Conservation (phyloP, 2,113 vertebrate species). For the Sander lucioperca region DNA sequence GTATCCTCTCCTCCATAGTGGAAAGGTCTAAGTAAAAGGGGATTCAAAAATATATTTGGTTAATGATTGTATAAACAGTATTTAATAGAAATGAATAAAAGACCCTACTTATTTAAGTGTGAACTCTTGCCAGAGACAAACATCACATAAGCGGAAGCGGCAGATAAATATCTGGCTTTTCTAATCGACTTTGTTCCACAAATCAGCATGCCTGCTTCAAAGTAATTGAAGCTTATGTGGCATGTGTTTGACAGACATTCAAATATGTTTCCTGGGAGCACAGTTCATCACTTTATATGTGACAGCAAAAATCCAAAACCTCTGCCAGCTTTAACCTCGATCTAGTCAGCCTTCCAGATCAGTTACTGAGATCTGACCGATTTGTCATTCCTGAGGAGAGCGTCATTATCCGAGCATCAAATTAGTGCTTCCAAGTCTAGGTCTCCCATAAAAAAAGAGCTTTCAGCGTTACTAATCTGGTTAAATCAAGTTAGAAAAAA, state of each 20-base stretch:
- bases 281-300: constrained; percentile 60
- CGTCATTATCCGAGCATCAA: constrained; percentile 12
- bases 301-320: constrained; percentile 64
- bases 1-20: constrained; percentile 97
- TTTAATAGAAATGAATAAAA: neutral
- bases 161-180: constrained; percentile 35
- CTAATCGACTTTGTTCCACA: constrained; percentile 35
- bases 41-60: neutral
- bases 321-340: constrained; percentile 62
- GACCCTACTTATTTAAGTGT: neutral
- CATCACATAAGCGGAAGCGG: constrained; percentile 10
- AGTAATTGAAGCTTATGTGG: constrained; percentile 62
- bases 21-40: constrained; percentile 89
- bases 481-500: constrained; percentile 25
- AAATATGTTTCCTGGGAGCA: constrained; percentile 50
- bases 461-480: constrained; percentile 30
- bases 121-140: constrained; percentile 12
- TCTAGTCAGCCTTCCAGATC: constrained; percentile 49
- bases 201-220: constrained; percentile 40
- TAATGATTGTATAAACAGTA: neutral
- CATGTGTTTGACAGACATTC: constrained; percentile 51
- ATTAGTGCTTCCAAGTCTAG: neutral
- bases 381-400: constrained; percentile 65
- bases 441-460: constrained; percentile 13
- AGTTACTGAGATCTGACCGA: constrained; percentile 55